Base-by-base conservation (phyloP, 2,888 invertebrate species). In the Norana najaformis region DNA sequence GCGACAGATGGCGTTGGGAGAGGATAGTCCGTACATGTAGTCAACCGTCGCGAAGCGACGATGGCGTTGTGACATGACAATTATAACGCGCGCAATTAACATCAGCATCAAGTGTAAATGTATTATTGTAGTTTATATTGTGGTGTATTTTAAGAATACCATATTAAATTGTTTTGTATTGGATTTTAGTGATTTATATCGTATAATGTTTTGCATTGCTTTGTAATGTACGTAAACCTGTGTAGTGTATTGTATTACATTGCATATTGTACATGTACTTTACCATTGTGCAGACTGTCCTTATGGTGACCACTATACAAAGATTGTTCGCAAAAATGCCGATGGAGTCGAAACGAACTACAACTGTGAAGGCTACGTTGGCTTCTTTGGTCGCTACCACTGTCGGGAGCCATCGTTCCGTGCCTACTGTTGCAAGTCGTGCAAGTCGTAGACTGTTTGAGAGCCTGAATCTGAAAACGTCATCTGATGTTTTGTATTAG, bases 241-340 rank as follows among this genome's bases (percentile, higher is more conserved):
- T 47, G 47, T 30, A 69, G 30, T n/a, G 16, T 8, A n/a, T 30
- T 69, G 16, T 69, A 3, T 23, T 69, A n/a, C 69, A n/a, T 69
- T 11, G 3, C n/a, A 41, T 41, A n/a, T 69, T 69, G 30, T 69
- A 8, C 11, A n/a, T 69, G 30, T 69, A 8, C 11, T n/a, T 30
- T 69, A n/a, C n/a, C 13, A 36, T 37, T 88, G 88, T 30, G n/a
- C 88, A 88, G 88, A 37, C n/a, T 88, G 88, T 16, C 88, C 88
- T 11, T 88, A 88, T 88, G 88, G 88, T 35, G 88, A 88, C 41
- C 88, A 88, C 88, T 88, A 88, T 34, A 36, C 88, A 35, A 38
- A 41, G 39, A 88, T 88, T 88, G 88, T 38, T 23, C 88, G 88
- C 41, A 88, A 23, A 14, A 39, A 41, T 23, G 88, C 41, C 20